Conservation (phyloP, 2,888 invertebrate genomes). For the Dysmachus trigonus region DNA sequence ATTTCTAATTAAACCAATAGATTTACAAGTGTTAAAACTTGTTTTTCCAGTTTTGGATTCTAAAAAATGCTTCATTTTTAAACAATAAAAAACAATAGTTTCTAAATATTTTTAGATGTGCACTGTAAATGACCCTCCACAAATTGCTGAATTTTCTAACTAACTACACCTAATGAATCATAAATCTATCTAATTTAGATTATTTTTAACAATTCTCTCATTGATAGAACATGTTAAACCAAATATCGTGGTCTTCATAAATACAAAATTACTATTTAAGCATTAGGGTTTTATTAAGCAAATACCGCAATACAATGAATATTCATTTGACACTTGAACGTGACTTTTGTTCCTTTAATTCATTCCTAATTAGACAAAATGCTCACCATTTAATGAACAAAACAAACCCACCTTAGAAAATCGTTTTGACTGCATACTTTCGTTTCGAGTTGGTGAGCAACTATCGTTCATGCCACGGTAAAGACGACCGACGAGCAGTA, state of each 20-base stretch:
- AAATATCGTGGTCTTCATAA: neutral
- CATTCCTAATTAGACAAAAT: neutral
- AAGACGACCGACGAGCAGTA: neutral
- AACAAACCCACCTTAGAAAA: neutral
- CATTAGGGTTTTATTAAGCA: neutral
- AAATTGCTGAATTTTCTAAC: neutral
- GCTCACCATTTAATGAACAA: neutral
- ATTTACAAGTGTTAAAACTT: too few species aligned
- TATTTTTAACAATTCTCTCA: neutral
- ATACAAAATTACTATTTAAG: neutral
- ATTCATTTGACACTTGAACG: neutral
- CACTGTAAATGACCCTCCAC: neutral
- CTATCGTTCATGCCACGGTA: neutral
- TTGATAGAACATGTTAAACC: neutral
- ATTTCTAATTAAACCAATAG: too few species aligned
- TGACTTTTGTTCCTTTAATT: neutral
- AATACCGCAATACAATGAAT: neutral
- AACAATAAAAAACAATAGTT: too few species aligned
- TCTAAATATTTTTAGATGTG: neutral
- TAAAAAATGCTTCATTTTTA: too few species aligned
- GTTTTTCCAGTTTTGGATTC: too few species aligned
- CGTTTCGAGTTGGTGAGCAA: neutral
- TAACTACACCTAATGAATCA: neutral
- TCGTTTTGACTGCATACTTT: neutral
- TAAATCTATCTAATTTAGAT: neutral